These are phyloP conservation scores for Scomber japonicus DNA, from an alignment of 2,113 vertebrate species.

Conservation along the genomic window DNA sequence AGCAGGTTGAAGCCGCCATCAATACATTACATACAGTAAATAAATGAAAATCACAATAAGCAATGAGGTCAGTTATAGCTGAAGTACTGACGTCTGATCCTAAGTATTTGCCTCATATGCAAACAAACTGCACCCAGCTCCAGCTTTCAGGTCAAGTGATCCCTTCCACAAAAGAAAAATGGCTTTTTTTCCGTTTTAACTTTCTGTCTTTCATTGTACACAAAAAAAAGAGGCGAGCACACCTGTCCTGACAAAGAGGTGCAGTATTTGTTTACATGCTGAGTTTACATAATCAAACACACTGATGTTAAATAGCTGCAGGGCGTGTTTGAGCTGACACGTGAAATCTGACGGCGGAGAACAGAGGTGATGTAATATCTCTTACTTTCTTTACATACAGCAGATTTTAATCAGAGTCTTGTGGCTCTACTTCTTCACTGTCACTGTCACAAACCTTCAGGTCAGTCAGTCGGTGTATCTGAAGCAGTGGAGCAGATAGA, in stretches of 20 bases:
- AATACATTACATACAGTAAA: no score
- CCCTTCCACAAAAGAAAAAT: neutral
- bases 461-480: neutral
- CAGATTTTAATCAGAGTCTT: no score
- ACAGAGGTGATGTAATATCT: neutral
- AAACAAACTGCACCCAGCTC: no score
- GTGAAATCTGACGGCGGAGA: neutral
- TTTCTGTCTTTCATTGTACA: neutral
- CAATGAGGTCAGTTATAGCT: no score
- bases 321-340: neutral
- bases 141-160: neutral
- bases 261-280: conserved; percentile 10
- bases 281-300: conserved; percentile 25
- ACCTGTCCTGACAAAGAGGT: conserved; percentile 18
- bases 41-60: no score
- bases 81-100: no score
- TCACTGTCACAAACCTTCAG: neutral
- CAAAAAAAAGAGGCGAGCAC: neutral
- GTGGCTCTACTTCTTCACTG: no score
- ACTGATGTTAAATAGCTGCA: neutral
- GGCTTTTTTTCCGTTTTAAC: no score
- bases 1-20: no score
- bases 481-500: neutral
- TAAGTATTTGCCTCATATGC: no score
- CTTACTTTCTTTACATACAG: no score